These are phyloP conservation scores for Chymomyza costata DNA, from an alignment of 1,140 invertebrate species.

Conservation along the genomic window DNA sequence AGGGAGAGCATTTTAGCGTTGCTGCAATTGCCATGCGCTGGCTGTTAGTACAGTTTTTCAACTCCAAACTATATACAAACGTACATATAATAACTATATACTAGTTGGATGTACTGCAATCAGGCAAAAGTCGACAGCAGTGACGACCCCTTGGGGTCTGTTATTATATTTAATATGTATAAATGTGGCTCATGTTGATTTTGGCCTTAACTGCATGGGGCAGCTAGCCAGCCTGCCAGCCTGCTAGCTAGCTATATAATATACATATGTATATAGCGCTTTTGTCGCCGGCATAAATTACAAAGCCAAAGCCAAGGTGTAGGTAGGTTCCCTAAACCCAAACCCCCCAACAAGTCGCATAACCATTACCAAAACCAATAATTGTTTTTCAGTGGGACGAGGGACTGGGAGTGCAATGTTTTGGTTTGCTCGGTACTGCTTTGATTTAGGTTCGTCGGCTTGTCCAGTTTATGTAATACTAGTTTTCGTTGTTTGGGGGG, in stretches of 20 bases:
- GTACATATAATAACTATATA: neutral
- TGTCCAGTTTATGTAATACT: slow-evolving; percentile 52
- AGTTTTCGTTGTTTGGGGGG: too few species aligned
- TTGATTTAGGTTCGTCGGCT: slow-evolving; percentile 62
- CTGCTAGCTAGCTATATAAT: too few species aligned
- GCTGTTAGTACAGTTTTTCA: slow-evolving; percentile 68
- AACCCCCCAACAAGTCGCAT: too few species aligned
- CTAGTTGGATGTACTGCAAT: too few species aligned
- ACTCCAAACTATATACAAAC: slow-evolving; percentile 36
- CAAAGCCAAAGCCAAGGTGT: slow-evolving; percentile 46
- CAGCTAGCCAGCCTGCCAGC: too few species aligned
- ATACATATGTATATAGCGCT: too few species aligned
- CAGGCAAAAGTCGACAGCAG: too few species aligned
- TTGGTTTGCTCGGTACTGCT: slow-evolving; percentile 43
- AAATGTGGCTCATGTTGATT: slow-evolving; percentile 38
- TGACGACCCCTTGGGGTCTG: neutral
- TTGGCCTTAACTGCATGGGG: slow-evolving; percentile 44
- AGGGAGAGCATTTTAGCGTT: slow-evolving; percentile 24
- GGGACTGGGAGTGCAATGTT: slow-evolving; percentile 35
- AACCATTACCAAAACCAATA: too few species aligned
- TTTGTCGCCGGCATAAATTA: too few species aligned
- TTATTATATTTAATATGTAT: too few species aligned
- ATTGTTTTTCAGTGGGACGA: slow-evolving; percentile 37
- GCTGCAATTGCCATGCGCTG: slow-evolving; percentile 66
- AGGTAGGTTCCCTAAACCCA: slow-evolving; percentile 21